phyloP scores from a whole-genome alignment of 2,797 vertebrate species.

The Zenarchopterus dispar region DNA sequence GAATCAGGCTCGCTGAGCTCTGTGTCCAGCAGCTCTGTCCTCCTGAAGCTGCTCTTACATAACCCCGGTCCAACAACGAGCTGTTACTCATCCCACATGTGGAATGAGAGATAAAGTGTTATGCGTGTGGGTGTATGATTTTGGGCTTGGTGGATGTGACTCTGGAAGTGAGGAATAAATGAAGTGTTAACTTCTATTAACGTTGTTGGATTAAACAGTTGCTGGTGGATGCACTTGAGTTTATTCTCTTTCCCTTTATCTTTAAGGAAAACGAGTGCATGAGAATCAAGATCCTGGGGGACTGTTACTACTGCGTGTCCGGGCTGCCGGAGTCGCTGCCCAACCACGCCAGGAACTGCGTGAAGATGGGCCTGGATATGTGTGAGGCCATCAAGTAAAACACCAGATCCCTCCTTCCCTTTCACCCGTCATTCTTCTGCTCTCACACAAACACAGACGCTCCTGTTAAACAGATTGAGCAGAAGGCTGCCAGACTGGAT shows the following conservation, averaged over 20 bases:
- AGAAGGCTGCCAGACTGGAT: conserved; percentile 62
- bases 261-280: conserved; percentile 98
- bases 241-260: not conserved
- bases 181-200: not conserved
- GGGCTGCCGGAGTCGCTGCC: conserved; percentile 94
- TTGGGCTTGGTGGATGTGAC: conserved; percentile 50
- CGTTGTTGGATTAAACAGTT: not conserved
- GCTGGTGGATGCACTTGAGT: not conserved
- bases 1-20: conserved; percentile 59
- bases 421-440: not conserved
- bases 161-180: conserved; percentile 36
- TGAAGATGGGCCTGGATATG: conserved; percentile 99
- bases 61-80: conserved; percentile 54
- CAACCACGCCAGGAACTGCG: conserved; percentile 97
- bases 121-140: conserved; percentile 47
- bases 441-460: conserved; percentile 35
- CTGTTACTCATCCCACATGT: conserved; percentile 70
- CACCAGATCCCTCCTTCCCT: conserved; percentile 55
- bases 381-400: conserved; percentile 98
- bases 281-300: conserved; percentile 98
- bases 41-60: conserved; percentile 57
- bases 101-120: conserved; percentile 50
- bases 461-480: conserved; percentile 63
- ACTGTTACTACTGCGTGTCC: conserved; percentile 98
- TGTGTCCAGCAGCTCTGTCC: conserved; percentile 61